Conservation (phyloP, 2,113 vertebrate species). For the Hepsetus odoe region DNA sequence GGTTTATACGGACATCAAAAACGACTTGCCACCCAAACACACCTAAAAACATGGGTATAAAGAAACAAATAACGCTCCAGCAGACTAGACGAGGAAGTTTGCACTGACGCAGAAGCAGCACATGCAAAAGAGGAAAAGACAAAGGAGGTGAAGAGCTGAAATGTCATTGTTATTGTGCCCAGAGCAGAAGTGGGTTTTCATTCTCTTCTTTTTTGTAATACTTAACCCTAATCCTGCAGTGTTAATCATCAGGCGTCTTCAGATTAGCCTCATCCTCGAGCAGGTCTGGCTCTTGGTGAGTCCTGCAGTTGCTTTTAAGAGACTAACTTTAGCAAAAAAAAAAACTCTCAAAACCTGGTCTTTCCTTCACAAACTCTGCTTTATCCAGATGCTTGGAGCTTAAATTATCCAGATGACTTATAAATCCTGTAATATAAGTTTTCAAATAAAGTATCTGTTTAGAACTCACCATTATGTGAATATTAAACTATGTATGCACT, state of each 20-base stretch:
- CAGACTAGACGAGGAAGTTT: constrained; percentile 16
- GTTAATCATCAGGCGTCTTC: not conserved
- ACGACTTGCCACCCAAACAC: not conserved
- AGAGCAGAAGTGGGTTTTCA: not conserved
- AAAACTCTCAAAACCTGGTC: not conserved
- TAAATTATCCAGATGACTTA: no score
- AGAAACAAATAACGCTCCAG: not conserved
- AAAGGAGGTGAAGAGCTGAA: not conserved
- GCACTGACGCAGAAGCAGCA: not conserved
- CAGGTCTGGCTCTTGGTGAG: not conserved
- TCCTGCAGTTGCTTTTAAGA: not conserved
- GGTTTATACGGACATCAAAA: not conserved
- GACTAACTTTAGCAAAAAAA: not conserved
- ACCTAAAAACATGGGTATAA: not conserved
- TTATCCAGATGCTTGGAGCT: no score
- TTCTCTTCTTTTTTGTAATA: constrained; percentile 3
- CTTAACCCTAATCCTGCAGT: constrained; percentile 22
- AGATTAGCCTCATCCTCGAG: constrained; percentile 37
- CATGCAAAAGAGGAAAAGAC: not conserved
- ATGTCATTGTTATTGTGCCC: not conserved
- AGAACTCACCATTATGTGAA: no score
- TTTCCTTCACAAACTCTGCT: no score
- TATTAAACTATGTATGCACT: no score
- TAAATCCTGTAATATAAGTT: no score
- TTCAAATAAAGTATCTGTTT: no score